phyloP scores from a whole-genome alignment of 2,113 vertebrate genomes.

The Malurus melanocephalus region DNA sequence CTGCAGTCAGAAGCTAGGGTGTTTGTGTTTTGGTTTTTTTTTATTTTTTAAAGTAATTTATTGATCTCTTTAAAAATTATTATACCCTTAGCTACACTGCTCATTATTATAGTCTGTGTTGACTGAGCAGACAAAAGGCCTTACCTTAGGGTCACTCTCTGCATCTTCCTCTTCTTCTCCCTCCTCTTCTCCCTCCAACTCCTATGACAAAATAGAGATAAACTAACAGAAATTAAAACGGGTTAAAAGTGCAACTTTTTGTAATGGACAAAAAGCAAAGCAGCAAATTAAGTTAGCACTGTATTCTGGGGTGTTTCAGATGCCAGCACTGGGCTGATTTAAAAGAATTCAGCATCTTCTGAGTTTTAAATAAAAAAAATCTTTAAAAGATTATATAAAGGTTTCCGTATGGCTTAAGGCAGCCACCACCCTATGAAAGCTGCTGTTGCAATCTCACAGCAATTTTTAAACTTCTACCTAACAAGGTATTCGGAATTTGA shows the following conservation, averaged over 20 bases:
- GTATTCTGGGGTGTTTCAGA: not conserved
- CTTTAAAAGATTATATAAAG: not conserved
- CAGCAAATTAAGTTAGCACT: not conserved
- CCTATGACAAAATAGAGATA: slow-evolving; percentile 71
- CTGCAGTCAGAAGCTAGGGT: not conserved
- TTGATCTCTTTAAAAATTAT: not conserved
- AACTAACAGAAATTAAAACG: slow-evolving; percentile 57
- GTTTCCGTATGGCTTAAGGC: not conserved
- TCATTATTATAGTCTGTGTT: not conserved
- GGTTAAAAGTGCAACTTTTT: slow-evolving; percentile 47
- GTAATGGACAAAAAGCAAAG: slow-evolving; percentile 22
- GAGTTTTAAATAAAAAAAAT: not conserved
- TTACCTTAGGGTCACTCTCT: slow-evolving; percentile 85
- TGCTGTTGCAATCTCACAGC: not conserved
- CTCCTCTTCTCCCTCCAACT: slow-evolving; percentile 90
- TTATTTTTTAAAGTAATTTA: not conserved
- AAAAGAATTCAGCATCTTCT: not conserved
- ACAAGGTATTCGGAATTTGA: not conserved
- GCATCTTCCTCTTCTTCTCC: slow-evolving; percentile 90
- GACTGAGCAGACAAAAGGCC: not conserved
- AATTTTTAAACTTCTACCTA: not conserved
- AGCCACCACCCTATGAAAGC: not conserved
- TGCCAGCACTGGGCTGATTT: not conserved
- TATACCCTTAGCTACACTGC: not conserved
- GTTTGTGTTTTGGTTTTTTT: not conserved